Percentiles rank a stretch among this genome's conserved stretches.
Conservation (phyloP, 2,888 invertebrate species). For the Tribolium freemani region DNA sequence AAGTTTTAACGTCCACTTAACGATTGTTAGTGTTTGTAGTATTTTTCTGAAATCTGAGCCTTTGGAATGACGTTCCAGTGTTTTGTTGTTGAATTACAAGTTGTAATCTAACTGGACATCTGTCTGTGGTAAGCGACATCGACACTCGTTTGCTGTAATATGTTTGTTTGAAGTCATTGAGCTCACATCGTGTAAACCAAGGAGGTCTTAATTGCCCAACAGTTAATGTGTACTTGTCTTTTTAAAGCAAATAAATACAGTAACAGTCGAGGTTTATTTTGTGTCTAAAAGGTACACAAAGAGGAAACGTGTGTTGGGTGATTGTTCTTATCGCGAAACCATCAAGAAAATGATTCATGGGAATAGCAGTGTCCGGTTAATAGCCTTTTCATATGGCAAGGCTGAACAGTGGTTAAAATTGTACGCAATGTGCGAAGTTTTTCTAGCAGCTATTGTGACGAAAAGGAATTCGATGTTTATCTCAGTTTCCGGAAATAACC, state of each 20-base stretch:
- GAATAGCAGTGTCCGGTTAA: constrained; percentile 21
- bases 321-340: constrained; percentile 14
- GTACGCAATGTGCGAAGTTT: background rate
- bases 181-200: background rate
- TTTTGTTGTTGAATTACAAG: background rate
- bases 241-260: constrained; percentile 5
- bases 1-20: background rate
- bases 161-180: constrained; percentile 1
- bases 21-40: no score
- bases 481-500: background rate
- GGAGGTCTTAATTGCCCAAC: background rate
- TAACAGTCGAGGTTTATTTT: background rate
- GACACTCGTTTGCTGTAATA: constrained; percentile 5
- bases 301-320: background rate
- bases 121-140: background rate
- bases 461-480: background rate
- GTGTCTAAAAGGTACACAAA: background rate
- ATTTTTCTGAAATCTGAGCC: no score
- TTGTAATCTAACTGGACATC: background rate
- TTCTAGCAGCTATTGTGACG: background rate
- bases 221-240: background rate
- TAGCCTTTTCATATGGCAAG: constrained; percentile 9
- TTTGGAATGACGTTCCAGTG: no score
- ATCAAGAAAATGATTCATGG: constrained; percentile 25
- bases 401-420: background rate